Evolutionary conservation across 92 coral and sea anemone species (phyloP), one percentile per base, ranked within the genome.

Genomic region (Bergia puertoricense): DNA sequence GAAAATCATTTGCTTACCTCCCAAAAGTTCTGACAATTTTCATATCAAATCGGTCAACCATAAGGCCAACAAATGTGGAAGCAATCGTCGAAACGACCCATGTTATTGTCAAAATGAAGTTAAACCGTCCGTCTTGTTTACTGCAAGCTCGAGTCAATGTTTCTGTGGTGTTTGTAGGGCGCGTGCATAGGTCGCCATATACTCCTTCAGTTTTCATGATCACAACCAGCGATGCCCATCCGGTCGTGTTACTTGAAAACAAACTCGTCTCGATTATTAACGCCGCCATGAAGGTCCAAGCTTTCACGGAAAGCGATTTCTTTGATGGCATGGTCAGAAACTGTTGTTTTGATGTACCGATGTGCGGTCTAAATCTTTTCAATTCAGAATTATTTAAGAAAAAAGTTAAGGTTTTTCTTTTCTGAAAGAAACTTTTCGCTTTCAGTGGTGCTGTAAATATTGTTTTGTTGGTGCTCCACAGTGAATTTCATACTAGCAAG

Each of bases 11-110:
- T 62, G 7, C 84, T 50, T 80, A 80, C 85, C 85, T 80, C 22
- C 85, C 85, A 45, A 80, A 59, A 39, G 69, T 80, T 37, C 85
- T 80, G 85, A 80, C 85, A 20, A 56, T 50, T 6, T 80, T 80
- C 72, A 80, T 37, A 7, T 59, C 44, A 39, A 80, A 80, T 56
- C 85, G 72, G 8, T 80, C 85, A 11, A 80, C 69, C n/a, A 80
- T 9, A 8, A 80, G 5, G 42, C 85, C 85, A 11, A 36, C n/a
- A 10, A 80, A 39, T 42, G 56, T 1, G 2, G 71, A 51, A 38
- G 68, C 43, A 50, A 45, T 14, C 11, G 56, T n/a, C 20, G 85
- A 50, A 50, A 56, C 68, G 39, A 16, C 13, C 85, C 72, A 72
- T 5, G 81, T 46, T 9, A 73, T n/a, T 15, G 79, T 68, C 42